phyloP scores from a whole-genome alignment of 1,140 invertebrate species.

The Brachionus paranguensis region DNA sequence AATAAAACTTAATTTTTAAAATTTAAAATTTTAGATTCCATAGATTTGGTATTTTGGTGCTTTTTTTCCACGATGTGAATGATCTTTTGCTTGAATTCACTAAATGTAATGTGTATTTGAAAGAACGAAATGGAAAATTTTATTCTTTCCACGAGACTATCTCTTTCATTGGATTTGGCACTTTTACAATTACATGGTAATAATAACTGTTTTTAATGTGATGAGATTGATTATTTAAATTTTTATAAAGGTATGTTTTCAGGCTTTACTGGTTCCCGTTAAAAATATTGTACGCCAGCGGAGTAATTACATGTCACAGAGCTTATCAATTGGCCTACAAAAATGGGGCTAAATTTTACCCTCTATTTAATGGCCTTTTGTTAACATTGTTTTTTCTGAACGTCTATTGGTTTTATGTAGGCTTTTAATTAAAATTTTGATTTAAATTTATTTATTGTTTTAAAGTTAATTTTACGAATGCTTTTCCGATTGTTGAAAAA shows the following conservation, averaged over 20 bases:
- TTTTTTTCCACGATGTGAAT: conserved; percentile 55
- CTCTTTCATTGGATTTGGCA: conserved; percentile 49
- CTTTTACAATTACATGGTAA: conserved; percentile 53
- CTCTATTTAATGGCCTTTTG: conserved; percentile 49
- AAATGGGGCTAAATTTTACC: conserved; percentile 46
- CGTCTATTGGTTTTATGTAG: conserved; percentile 54
- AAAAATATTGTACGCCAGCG: conserved; percentile 49
- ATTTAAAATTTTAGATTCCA: conserved; percentile 45
- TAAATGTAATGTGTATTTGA: conserved; percentile 55
- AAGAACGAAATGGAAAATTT: conserved; percentile 47
- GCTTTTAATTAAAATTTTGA: neutral
- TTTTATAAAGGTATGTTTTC: conserved; percentile 39
- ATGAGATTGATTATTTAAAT: neutral
- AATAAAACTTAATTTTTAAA: no score
- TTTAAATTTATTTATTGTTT: conserved; percentile 24
- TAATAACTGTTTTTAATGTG: neutral
- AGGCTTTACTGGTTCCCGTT: conserved; percentile 55
- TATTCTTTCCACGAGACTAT: conserved; percentile 46
- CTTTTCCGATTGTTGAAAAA: conserved; percentile 49
- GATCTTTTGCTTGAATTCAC: conserved; percentile 55
- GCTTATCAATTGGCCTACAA: conserved; percentile 36
- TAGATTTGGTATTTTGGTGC: conserved; percentile 50
- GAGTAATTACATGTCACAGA: conserved; percentile 42
- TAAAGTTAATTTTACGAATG: conserved; percentile 48
- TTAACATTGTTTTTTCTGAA: conserved; percentile 52